phyloP scores from a whole-genome alignment of 2,888 invertebrate species.

The Tortricodes alternella region DNA sequence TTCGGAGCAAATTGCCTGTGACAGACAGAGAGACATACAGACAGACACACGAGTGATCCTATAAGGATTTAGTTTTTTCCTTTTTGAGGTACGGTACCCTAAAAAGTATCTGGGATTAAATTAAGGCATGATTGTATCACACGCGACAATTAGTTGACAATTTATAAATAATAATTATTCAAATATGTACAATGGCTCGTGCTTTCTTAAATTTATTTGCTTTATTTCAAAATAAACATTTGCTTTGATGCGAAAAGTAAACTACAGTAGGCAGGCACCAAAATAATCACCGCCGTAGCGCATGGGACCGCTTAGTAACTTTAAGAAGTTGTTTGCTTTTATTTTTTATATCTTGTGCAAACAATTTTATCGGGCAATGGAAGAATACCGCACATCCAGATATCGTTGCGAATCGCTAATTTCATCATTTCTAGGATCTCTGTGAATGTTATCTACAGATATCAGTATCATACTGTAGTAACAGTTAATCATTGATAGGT shows the following conservation, averaged over 20 bases:
- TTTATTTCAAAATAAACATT: neutral
- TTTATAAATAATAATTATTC: neutral
- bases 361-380: slow-evolving; percentile 4
- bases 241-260: neutral
- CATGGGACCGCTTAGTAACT: slow-evolving; percentile 4
- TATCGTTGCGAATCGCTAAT: slow-evolving; percentile 1
- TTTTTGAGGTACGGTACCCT: too few species aligned
- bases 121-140: too few species aligned
- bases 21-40: too few species aligned
- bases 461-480: neutral
- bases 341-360: slow-evolving; percentile 1
- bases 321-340: slow-evolving; percentile 1
- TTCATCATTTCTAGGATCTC: neutral
- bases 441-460: slow-evolving; percentile 6
- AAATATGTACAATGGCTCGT: neutral
- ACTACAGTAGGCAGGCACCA: neutral
- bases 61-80: too few species aligned
- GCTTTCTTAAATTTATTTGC: neutral
- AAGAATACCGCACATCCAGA: slow-evolving; percentile 8
- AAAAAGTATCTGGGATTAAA: too few species aligned
- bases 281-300: neutral
- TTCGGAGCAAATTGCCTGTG: too few species aligned
- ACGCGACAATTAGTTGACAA: neutral
- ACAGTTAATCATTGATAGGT: too few species aligned
- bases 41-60: too few species aligned